Evolutionary conservation across 1,140 invertebrate species (phyloP), one percentile per base, ranked within the genome.

Genomic region (Pogonomyrmex californicus): DNA sequence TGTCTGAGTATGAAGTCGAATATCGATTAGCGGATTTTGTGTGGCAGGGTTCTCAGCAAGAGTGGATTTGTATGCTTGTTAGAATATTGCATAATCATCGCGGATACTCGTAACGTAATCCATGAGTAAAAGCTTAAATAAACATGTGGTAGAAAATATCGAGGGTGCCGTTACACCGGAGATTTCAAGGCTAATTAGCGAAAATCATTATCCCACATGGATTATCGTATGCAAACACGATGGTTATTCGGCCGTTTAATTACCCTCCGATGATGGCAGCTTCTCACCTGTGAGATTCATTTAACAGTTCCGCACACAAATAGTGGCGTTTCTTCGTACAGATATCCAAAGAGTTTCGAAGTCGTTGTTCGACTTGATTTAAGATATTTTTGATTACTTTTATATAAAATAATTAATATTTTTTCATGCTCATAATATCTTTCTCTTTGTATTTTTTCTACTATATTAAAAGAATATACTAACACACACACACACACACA

Each of bases 131-230:
- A 78, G 81, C 81, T 79, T 66, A 56, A 62, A 33, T 54, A 82
- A 73, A 56, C 56, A 49, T 10, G 47, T 10, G 10, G 38, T 62
- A 65, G 82, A 79, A 86, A 85, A 66, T 78, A 70, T 77, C 56
- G 56, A 44, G 73, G 36, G 12, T 33, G 56, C 54, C n/a, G 51
- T 60, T 47, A 49, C 71, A 47, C 30, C 6, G 2, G 49, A 75
- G 77, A 86, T 89, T 90, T 87, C 68, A 89, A 79, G 63, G 89
- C 88, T 90, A 87, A 90, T 90, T 90, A 90, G 60, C 88, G 62
- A 77, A 87, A 87, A 87, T 89, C 79, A 87, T 89, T 89, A 89
- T 89, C 79, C 68, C 85, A 85, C 75, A 66, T 60, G 79, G 75
- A 73, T 73, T 71, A 68, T 79, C 49, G 62, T 87, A 89, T 49